phyloP scores from a whole-genome alignment of 1,140 invertebrate genomes.

The Agrypnia vestita region DNA sequence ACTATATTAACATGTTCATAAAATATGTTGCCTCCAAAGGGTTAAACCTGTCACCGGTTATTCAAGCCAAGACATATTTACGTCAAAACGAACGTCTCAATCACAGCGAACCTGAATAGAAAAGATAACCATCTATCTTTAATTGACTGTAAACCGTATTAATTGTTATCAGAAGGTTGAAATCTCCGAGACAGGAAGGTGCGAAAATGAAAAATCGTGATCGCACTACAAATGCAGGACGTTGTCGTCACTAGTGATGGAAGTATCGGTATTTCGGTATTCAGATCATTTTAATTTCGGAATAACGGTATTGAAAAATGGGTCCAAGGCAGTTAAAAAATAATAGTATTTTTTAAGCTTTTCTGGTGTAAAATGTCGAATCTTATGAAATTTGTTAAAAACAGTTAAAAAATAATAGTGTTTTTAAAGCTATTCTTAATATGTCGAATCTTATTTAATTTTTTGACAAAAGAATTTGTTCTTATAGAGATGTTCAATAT shows the following conservation, averaged over 20 bases:
- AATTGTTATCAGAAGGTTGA: constrained; percentile 37
- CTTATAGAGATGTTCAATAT: too few relatives aligned
- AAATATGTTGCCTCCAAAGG: background rate
- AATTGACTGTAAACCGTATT: constrained; percentile 50
- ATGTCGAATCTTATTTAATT: too few relatives aligned
- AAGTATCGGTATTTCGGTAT: too few relatives aligned
- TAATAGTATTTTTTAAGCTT: background rate
- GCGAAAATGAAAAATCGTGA: constrained; percentile 35
- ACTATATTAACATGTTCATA: too few relatives aligned
- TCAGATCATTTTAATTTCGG: too few relatives aligned
- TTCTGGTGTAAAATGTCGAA: background rate
- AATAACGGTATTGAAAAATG: too few relatives aligned
- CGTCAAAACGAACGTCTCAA: constrained; percentile 43
- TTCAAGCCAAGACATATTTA: constrained; percentile 17
- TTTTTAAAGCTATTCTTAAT: background rate
- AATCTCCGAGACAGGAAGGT: constrained; percentile 38
- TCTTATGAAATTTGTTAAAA: background rate
- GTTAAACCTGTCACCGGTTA: constrained; percentile 19
- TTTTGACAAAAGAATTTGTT: too few relatives aligned
- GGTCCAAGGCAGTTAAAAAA: background rate
- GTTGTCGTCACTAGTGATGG: background rate
- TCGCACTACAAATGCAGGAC: constrained; percentile 10
- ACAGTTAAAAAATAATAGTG: background rate
- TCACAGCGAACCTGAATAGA: constrained; percentile 33
- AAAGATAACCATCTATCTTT: constrained; percentile 41